Base-by-base conservation (phyloP, 2,797 vertebrate species). In the Morus bassanus region DNA sequence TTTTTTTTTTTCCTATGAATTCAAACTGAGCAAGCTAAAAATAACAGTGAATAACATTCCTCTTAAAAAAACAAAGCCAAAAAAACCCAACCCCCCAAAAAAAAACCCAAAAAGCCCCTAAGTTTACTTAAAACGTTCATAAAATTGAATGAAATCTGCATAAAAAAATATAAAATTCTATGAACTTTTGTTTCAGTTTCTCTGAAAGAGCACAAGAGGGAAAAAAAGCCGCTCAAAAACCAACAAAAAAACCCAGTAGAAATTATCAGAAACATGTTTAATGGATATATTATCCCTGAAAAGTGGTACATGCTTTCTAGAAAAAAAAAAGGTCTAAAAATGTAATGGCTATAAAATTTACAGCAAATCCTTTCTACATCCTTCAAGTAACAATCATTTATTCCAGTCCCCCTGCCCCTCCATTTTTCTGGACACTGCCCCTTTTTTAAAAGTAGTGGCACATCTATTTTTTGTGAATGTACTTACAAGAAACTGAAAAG, bases 401-500 rank as follows among this genome's bases (percentile, higher is more conserved):
- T 35, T 35, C 23, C 23, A 35, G 57, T 59, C 23, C 22, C 56
- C n/a, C 19, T 1, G 7, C 4, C 30, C 45, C 13, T 43, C 54
- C 5, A 48, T 69, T 68, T n/a, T 60, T 53, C 60, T n/a, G 73
- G 28, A 67, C 24, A 65, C 4, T 35, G 41, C 14, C 56, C 28
- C 61, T 61, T 57, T 76, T 37, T 17, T 43, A n/a, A 11, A 90
- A 74, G 25, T 9, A 65, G 30, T 22, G 14, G 19, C 45, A 79
- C 22, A 85, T 68, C 33, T 72, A 68, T 51, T 88, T 85, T 33
- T 60, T 64, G 61, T 50, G 14, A 84, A 43, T 13, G 37, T 86
- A 80, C 64, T 88, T 91, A 88, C 7, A 92, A 95, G 84, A 91
- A 95, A 89, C 24, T 78, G 84, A 91, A 91, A 91, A 91, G 61